Evolutionary conservation across 1,140 invertebrate species (phyloP), one percentile per base, ranked within the genome.

Genomic region (Epicauta chinensis): DNA sequence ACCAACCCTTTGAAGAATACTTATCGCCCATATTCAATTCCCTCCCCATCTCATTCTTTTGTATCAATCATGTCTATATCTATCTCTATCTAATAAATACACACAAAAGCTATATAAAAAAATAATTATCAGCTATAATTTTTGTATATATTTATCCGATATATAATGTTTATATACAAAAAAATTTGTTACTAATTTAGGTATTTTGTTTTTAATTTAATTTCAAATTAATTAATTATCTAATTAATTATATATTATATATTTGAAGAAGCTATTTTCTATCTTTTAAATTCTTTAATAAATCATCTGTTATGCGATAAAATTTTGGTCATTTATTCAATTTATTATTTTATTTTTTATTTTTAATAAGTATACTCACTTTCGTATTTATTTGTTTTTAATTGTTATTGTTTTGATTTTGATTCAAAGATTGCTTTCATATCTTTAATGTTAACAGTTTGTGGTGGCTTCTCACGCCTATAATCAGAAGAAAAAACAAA

Each of bases 341-440:
- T 31, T 14, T 34, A 15, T 35, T 13, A 37, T 43, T 51, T 29
- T 35, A 43, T 43, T 43, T 44, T 51, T 39, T 34, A 23, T 23
- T 23, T 23, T 3, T 23, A 5, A 23, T 23, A 23, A 23, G 4
- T n/a, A 5, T 23, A 1, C 23, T 23, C 23, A 23, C 4, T 23
- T 23, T 23, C 7, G 7, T 23, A 5, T 5, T 23, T 4, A 23
- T 23, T 23, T 23, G 4, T 23, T 23, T 23, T 23, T 2, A 23
- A 23, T 7, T 17, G 37, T 61, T 68, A 69, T 62, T 71, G 67
- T 63, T 70, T 68, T 60, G 74, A 75, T 66, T 75, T 75, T 61
- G 74, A 75, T 72, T 88, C 85, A 69, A 88, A 88, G 61, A 87
- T 80, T 35, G 85, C 84, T 51, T 85, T 81, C 78, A 88, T 85